Evolutionary conservation across 92 coral and sea anemone genomes (phyloP), one percentile per base, ranked within the genome.

Genomic region (Zoanthus sansibaricus): DNA sequence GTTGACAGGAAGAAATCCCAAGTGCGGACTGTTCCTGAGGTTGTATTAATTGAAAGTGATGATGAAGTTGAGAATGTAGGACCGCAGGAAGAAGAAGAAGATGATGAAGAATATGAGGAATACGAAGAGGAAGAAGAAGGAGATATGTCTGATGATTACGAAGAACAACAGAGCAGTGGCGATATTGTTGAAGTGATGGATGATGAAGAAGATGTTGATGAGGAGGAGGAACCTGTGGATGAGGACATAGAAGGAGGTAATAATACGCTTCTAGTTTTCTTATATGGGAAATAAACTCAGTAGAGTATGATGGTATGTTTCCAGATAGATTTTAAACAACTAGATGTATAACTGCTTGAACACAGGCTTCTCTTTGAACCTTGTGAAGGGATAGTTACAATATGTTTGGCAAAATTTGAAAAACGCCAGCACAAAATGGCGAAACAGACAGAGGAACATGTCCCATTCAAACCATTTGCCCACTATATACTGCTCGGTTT

Each of bases 11-110:
- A 47, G 46, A 42, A 30, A 51, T 4, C 42, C 42, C 42, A 37
- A 37, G 82, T 77, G 8, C 86, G 87, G 78, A 82, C 72, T 17
- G 82, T 88, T 32, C 98, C 95, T 7, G 98, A 94, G 77, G 92
- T 94, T 30, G 98, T 94, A 48, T 86, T 94, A 67, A 94, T 94
- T 49, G 98, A 94, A 25, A 94, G 98, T 79, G 98, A 94, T 67
- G 98, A 94, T 76, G 94, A 87, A 2, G 91, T 88, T n/a, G 92
- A 74, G 77, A 89, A 74, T 30, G 91, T 72, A 32, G 52, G 32
- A 0, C 84, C 68, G 76, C 61, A 72, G 55, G 94, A 76, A 48
- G 95, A 70, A 31, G 93, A 76, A 9, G 92, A 90, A 66, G 86
- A 6, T 74, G 48, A 31, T 88, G 77, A 54, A 90, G 93, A 45